Evolutionary conservation across 1,140 invertebrate species (phyloP).

Genomic region (Anthonomus grandis): DNA sequence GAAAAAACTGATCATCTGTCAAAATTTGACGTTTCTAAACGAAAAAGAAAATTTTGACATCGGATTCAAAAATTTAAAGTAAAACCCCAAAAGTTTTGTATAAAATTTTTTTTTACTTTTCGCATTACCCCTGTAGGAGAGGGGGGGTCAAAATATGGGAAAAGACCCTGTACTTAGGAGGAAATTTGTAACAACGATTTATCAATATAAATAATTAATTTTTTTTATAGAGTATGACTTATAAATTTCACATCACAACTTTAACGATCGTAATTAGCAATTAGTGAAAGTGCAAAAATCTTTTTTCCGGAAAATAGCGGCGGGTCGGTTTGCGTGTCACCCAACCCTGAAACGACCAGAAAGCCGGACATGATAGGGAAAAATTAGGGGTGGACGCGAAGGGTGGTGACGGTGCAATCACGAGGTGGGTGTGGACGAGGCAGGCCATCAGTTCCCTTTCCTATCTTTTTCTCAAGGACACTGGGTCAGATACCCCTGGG

Average conservation of each 20-base stretch:
- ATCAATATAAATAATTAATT: not conserved
- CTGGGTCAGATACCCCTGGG: not conserved
- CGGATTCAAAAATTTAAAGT: no score
- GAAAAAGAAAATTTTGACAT: no score
- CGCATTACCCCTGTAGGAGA: no score
- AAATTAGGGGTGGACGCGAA: constrained; percentile 3
- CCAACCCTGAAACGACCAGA: constrained; percentile 6
- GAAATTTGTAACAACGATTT: not conserved
- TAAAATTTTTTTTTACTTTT: no score
- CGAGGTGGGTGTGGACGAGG: constrained; percentile 4
- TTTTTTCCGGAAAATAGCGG: not conserved
- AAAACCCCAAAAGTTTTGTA: no score
- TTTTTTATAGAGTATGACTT: not conserved
- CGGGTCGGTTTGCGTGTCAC: constrained; percentile 9
- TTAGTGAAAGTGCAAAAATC: constrained; percentile 4
- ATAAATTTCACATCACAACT: not conserved
- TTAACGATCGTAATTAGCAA: not conserved
- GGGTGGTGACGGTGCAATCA: constrained; percentile 3
- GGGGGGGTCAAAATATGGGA: not conserved
- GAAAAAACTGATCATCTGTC: no score
- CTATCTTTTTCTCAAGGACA: constrained; percentile 15
- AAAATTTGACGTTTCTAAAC: no score
- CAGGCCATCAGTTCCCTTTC: no score
- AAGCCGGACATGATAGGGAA: constrained; percentile 13
- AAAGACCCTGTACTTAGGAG: not conserved